Base-by-base conservation (phyloP, 2,797 vertebrate genomes). In the Urophycis tenuis region DNA sequence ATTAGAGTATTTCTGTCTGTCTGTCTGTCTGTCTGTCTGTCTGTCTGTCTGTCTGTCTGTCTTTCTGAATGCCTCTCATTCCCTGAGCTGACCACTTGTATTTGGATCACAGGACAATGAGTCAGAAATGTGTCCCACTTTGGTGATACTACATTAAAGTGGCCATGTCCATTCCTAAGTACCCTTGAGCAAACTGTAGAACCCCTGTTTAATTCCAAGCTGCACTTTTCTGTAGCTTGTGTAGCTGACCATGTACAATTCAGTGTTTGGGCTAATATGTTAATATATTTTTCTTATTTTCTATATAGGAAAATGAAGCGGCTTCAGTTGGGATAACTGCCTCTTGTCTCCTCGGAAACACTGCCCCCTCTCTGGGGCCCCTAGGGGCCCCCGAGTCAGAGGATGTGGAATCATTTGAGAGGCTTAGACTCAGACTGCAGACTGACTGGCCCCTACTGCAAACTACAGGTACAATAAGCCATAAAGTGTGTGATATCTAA, bases 361-460 rank as follows among this genome's bases (percentile, higher is more conserved):
- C 92, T 1, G 91, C 88, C 0, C 85, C 90, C 60, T 71, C 86
- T 1, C 76, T 93, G 6, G 89, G 85, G 17, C 80, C 77, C 32
- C 79, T 92, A 49, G 71, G 29, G 10, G 74, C 88, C 53, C 85
- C 83, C 1, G 39, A 60, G 1, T 6, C 76, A 41, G 88, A 91
- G 15, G 85, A 92, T 34, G 71, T 83, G 33, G 80, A 86, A 78
- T 80, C 71, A 9, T 32, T 93, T 30, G 92, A 94, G 80, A 85
- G 69, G 33, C 82, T 92, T 49, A 89, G 91, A 79, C 41, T 25
- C 25, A 86, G 76, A 69, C 84, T 94, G 73, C 87, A 91, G 86
- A 30, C 39, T 0, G 79, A 88, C 49, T 94, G 94, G 93, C 89
- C 87, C 35, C 83, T 94, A 0, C 83, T 94, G 70, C 81, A 82